Percentiles rank a stretch among this genome's conserved stretches.
Conservation (phyloP, 2,888 invertebrate species). For the Blera fallax region DNA sequence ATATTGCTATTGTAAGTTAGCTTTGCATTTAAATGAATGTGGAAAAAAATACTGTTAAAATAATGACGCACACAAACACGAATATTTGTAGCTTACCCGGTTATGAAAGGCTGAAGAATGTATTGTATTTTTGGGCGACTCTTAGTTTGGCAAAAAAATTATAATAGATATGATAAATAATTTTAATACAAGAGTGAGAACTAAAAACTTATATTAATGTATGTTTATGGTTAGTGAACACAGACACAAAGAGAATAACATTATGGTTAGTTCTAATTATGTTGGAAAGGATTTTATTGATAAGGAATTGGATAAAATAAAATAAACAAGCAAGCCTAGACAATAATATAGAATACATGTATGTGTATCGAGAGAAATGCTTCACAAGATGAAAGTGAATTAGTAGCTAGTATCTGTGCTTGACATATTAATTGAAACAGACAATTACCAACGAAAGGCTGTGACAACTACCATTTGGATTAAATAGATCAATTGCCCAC, state of each 20-base stretch:
- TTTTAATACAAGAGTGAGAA: neutral
- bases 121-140: neutral
- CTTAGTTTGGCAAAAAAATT: neutral
- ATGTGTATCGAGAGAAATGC: too few species aligned
- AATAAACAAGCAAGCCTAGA: neutral
- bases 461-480: too few species aligned
- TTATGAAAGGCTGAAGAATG: slow-evolving; percentile 32
- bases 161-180: neutral
- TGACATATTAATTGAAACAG: too few species aligned
- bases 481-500: too few species aligned
- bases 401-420: too few species aligned
- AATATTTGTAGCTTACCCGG: slow-evolving; percentile 26
- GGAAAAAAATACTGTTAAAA: slow-evolving; percentile 22
- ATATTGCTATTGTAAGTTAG: slow-evolving; percentile 39
- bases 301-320: neutral
- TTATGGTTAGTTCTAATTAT: neutral
- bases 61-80: slow-evolving; percentile 20
- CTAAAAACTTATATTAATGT: neutral
- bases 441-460: too few species aligned
- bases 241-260: neutral
- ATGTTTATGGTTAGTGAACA: neutral
- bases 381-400: too few species aligned
- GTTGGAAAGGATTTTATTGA: neutral
- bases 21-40: slow-evolving; percentile 1
- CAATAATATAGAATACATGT: neutral